Evolutionary conservation across 2,888 invertebrate genomes (phyloP).

Genomic region (Leptinotarsa peninsularis): DNA sequence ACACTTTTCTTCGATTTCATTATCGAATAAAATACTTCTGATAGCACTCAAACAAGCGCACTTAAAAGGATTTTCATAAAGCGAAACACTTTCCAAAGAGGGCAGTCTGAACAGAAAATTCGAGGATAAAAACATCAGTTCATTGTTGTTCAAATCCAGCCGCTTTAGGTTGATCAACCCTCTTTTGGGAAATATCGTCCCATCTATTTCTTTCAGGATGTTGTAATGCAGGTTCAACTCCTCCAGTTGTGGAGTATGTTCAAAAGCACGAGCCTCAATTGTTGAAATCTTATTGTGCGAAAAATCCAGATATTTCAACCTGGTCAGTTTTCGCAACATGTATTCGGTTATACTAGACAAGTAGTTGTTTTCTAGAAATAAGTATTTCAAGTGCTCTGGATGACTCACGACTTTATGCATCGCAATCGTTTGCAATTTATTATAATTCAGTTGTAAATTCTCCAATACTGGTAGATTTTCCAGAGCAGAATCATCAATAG

Average conservation of each 20-base stretch:
- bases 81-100: conserved; percentile 38
- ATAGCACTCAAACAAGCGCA: conserved; percentile 30
- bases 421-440: neutral
- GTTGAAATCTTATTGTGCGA: conserved; percentile 42
- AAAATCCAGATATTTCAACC: conserved; percentile 39
- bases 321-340: conserved; percentile 39
- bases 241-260: conserved; percentile 37
- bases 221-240: conserved; percentile 40
- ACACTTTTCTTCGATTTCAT: conserved; percentile 40
- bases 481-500: conserved; percentile 35
- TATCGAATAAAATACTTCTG: conserved; percentile 36
- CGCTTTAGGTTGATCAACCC: conserved; percentile 33
- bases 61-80: conserved; percentile 48
- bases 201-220: conserved; percentile 37
- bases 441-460: conserved; percentile 19
- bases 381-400: neutral
- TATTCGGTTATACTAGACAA: conserved; percentile 35
- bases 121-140: conserved; percentile 44
- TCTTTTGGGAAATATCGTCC: conserved; percentile 30
- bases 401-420: conserved; percentile 8
- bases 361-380: neutral
- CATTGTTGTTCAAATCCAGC: conserved; percentile 44
- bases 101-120: conserved; percentile 40
- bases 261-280: conserved; percentile 42
- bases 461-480: conserved; percentile 36